These are phyloP conservation scores for Ypsolopha sequella DNA, from an alignment of 2,888 invertebrate genomes.

Conservation along the genomic window DNA sequence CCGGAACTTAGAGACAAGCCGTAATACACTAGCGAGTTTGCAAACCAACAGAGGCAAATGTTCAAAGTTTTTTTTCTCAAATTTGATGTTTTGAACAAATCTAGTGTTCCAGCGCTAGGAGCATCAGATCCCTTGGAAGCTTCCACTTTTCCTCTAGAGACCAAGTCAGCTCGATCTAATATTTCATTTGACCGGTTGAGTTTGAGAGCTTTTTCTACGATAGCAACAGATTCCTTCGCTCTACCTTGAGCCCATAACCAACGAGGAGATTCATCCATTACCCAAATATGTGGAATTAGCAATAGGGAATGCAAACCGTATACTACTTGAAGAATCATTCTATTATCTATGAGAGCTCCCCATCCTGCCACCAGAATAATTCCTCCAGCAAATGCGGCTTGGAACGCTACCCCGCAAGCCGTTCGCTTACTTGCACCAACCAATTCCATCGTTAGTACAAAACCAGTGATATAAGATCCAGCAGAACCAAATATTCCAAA, in stretches of 20 bases:
- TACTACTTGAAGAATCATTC: slow-evolving; percentile 80
- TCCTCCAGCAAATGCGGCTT: slow-evolving; percentile 83
- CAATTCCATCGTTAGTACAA: slow-evolving; percentile 83
- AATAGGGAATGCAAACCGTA: slow-evolving; percentile 83
- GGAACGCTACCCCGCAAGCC: slow-evolving; percentile 83
- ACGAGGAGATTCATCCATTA: slow-evolving; percentile 89
- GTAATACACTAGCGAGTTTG: slow-evolving; percentile 89
- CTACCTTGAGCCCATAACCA: slow-evolving; percentile 91
- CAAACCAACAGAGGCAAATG: slow-evolving; percentile 88
- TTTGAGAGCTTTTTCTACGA: slow-evolving; percentile 81
- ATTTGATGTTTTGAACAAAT: slow-evolving; percentile 86
- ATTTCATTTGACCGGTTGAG: slow-evolving; percentile 75
- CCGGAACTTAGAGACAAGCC: slow-evolving; percentile 86
- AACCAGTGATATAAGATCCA: slow-evolving; percentile 78
- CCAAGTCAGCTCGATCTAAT: slow-evolving; percentile 74
- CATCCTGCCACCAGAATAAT: slow-evolving; percentile 87
- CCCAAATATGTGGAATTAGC: slow-evolving; percentile 86
- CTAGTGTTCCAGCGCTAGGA: slow-evolving; percentile 71
- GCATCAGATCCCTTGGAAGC: slow-evolving; percentile 41
- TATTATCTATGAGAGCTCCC: slow-evolving; percentile 82
- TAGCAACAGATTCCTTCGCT: slow-evolving; percentile 77
- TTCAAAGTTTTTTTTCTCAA: slow-evolving; percentile 83
- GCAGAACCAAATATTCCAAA: slow-evolving; percentile 89
- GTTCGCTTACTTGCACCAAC: slow-evolving; percentile 86
- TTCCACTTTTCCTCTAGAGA: slow-evolving; percentile 72